Evolutionary conservation across 2,113 vertebrate genomes (phyloP), one percentile per base, ranked within the genome.

Genomic region (Brienomyrus longianalis): DNA sequence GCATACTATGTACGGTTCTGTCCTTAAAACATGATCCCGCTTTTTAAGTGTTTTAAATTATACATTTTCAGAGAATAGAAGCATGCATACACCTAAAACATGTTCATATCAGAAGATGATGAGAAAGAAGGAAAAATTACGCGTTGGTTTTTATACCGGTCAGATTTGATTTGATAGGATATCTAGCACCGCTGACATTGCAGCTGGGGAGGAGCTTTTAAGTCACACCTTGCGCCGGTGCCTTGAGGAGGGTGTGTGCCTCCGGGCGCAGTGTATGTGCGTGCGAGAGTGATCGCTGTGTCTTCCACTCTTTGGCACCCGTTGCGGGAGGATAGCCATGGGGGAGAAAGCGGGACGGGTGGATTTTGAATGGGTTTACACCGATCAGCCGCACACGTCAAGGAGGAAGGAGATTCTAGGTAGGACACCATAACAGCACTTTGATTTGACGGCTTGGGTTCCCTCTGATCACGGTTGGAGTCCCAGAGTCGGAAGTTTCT

Each of bases 331-430:
- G 23, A 51, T 90, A 91, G 59, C 21, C 47, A 99, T 99, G 98
- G 98, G 96, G 1, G 97, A 97, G 88, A 74, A 95, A 80, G 96
- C 95, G 39, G 95, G 92, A 45, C 96, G 97, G 54, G 94, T 21
- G 3, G 97, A 99, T 91, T 99, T 99, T 95, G 97, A 99, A 94
- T 99, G 98, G 98, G 98, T 98, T 88, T 99, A 99, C 94, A 97
- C 93, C 23, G 98, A 99, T 83, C 98, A 99, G 93, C 98, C 98
- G 2, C 98, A 99, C 94, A 98, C 98, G 7, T 97, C 97, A 84
- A 96, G 98, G 90, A 97, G 98, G 91, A 97, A 95, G 92, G 97
- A 98, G 94, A 99, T 99, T 80, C 93, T 99, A 77, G 98, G 98
- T 99, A 95, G 95, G 97, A 56, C 85, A 43, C 74, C 15, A 0